A percentile compares a stretch with the other conserved stretches of the same genome.
These are phyloP conservation scores for Gerris lacustris DNA, from an alignment of 2,888 invertebrate genomes.

Conservation along the genomic window DNA sequence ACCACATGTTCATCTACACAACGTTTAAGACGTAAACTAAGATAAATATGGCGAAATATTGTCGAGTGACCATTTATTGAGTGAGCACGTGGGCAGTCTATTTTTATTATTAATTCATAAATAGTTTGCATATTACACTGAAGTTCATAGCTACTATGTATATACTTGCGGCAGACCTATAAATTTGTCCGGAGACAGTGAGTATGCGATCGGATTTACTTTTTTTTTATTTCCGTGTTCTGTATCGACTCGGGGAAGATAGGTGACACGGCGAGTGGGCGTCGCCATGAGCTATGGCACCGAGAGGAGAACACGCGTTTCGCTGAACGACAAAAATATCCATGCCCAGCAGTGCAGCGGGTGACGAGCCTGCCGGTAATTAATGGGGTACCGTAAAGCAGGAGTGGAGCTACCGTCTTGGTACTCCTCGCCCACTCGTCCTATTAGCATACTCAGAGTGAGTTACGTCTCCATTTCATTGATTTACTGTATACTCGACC, in stretches of 20 bases:
- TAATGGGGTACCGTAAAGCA: neutral
- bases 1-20: too few relatives aligned
- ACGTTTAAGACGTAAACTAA: too few relatives aligned
- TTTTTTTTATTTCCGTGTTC: neutral
- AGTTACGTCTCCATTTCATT: constrained; percentile 3
- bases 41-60: neutral
- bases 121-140: neutral
- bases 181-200: neutral
- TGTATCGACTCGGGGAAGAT: neutral
- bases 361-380: neutral
- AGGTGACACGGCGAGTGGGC: neutral
- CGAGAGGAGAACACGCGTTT: neutral
- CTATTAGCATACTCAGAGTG: neutral
- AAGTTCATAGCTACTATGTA: neutral
- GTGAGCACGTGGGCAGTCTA: neutral
- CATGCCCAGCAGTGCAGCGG: neutral
- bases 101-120: neutral
- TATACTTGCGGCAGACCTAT: neutral
- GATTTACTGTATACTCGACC: neutral
- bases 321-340: neutral
- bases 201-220: neutral
- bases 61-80: neutral
- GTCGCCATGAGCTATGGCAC: neutral
- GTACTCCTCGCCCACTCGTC: constrained; percentile 2
- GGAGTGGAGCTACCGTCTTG: neutral